phyloP scores from a whole-genome alignment of 2,113 vertebrate genomes.

The Opisthocomus hoazin region DNA sequence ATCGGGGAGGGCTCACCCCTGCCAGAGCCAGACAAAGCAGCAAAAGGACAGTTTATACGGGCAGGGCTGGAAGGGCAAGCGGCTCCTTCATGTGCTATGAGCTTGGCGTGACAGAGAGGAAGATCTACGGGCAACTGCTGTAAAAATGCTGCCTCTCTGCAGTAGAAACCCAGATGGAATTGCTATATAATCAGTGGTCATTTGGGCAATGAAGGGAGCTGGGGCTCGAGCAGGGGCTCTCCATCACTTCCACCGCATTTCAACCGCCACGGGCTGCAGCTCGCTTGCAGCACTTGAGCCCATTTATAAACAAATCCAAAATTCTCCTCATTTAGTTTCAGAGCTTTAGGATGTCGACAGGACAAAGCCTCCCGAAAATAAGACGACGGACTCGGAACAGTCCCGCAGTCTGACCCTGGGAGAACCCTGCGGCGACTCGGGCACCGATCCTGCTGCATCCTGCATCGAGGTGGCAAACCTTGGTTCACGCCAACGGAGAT shows the following conservation, averaged over 20 bases:
- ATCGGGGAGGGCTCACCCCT: background rate
- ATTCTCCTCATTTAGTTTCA: background rate
- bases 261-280: background rate
- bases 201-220: background rate
- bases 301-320: background rate
- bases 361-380: background rate
- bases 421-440: background rate
- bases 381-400: rapidly evolving
- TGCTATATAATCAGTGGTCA: too few species aligned
- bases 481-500: background rate
- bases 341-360: background rate
- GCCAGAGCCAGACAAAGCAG: background rate
- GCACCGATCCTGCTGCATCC: background rate
- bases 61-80: background rate
- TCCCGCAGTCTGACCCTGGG: background rate
- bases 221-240: background rate
- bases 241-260: background rate
- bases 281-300: background rate
- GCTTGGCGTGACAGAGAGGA: background rate
- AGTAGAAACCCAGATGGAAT: background rate
- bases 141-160: background rate
- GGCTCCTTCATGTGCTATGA: background rate
- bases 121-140: background rate
- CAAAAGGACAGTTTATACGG: background rate
- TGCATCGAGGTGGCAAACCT: rapidly evolving